These are phyloP conservation scores for Prionailurus bengalensis DNA, from an alignment of 2,113 vertebrate genomes.

Conservation along the genomic window DNA sequence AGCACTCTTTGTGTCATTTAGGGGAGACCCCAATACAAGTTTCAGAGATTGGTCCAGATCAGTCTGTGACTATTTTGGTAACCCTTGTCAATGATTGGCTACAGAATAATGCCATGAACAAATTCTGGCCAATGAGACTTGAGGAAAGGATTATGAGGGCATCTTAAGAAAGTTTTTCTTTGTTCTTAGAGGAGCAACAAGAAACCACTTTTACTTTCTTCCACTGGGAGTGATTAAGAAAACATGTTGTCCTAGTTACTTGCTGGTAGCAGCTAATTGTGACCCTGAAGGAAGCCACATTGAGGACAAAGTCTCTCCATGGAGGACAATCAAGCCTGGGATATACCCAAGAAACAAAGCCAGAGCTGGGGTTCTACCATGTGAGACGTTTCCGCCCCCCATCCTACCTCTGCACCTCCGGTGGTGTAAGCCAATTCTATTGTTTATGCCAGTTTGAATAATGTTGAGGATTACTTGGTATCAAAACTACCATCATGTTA, in stretches of 20 bases:
- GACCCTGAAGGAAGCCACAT: not conserved
- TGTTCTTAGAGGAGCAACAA: not conserved
- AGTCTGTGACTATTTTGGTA: not conserved
- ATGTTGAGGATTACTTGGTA: not conserved
- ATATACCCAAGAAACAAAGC: not conserved
- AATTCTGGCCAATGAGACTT: not conserved
- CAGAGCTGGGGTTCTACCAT: not conserved
- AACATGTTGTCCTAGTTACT: not conserved
- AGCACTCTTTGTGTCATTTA: not conserved
- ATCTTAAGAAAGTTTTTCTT: not conserved
- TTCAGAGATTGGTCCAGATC: not conserved
- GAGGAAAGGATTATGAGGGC: not conserved
- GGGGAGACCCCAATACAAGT: not conserved
- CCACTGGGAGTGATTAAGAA: not conserved
- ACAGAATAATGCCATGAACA: not conserved
- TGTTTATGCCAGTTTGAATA: not conserved
- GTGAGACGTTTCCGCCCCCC: not conserved
- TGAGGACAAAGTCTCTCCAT: not conserved
- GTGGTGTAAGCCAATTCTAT: not conserved
- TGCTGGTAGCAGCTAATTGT: not conserved
- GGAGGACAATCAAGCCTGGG: not conserved
- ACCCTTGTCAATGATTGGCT: not conserved
- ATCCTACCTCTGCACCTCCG: not conserved
- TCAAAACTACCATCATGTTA: not conserved
- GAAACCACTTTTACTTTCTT: not conserved